These are phyloP conservation scores for Puma concolor DNA, from an alignment of 2,113 vertebrate genomes.

Conservation along the genomic window DNA sequence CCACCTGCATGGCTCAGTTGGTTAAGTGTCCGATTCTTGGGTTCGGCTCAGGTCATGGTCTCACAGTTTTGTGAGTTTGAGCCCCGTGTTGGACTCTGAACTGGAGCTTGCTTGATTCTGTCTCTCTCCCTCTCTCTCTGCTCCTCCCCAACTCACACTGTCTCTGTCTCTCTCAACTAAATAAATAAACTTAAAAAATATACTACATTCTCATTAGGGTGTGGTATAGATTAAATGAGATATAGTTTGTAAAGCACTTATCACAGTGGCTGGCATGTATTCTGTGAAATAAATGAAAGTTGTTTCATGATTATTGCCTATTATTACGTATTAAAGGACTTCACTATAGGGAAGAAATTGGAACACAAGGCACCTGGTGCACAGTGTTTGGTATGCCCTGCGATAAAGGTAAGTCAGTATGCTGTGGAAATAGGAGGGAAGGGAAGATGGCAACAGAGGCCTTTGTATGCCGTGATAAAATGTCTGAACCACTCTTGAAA, in stretches of 20 bases:
- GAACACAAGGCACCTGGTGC: background rate
- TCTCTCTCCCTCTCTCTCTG: no score
- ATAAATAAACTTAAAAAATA: background rate
- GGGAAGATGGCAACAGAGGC: background rate
- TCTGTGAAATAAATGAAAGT: background rate
- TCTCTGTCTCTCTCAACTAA: no score
- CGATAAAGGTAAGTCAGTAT: background rate
- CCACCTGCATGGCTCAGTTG: no score
- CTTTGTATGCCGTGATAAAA: background rate
- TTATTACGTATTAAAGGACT: background rate
- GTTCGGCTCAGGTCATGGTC: no score
- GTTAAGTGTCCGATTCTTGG: no score
- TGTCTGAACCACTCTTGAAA: background rate
- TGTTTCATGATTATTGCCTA: background rate
- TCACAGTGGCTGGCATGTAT: background rate
- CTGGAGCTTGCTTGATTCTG: no score
- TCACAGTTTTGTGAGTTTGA: no score
- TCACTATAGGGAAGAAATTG: background rate
- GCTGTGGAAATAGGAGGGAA: background rate
- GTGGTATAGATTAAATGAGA: background rate
- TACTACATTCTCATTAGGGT: background rate
- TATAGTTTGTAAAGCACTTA: constrained; percentile 28
- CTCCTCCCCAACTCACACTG: no score
- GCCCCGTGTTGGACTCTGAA: no score
- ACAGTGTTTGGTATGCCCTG: background rate